phyloP scores from a whole-genome alignment of 1,140 invertebrate genomes.

The Drosophila littoralis region DNA sequence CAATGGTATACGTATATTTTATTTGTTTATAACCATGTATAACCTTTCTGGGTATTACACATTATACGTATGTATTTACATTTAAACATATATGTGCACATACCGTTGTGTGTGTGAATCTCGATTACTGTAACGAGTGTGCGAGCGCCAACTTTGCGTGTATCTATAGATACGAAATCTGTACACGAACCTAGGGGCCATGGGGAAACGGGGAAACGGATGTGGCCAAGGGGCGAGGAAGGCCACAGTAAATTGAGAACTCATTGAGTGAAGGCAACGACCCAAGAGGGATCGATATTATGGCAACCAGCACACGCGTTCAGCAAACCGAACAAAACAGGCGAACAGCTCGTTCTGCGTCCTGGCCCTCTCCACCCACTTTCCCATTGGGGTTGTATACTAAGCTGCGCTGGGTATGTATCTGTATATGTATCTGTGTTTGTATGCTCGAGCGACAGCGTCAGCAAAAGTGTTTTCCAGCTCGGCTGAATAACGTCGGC shows the following conservation, averaged over 20 bases:
- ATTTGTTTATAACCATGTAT: not conserved
- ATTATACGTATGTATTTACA: constrained; percentile 1
- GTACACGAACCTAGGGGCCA: too few species aligned
- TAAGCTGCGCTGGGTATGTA: constrained; percentile 1
- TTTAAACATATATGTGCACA: not conserved
- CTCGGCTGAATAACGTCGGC: constrained; percentile 53
- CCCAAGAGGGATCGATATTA: constrained; percentile 82
- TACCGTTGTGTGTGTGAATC: not conserved
- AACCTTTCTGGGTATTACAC: constrained; percentile 3
- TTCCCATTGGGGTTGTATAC: constrained; percentile 38
- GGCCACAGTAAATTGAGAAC: constrained; percentile 75
- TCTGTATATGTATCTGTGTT: constrained; percentile 30
- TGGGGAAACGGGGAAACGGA: not conserved
- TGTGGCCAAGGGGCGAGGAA: not conserved
- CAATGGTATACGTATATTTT: not conserved
- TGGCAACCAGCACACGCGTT: constrained; percentile 39
- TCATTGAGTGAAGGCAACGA: constrained; percentile 80
- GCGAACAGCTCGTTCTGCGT: constrained; percentile 10
- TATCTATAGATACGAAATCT: constrained; percentile 66
- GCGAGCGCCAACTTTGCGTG: constrained; percentile 18
- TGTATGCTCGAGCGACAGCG: constrained; percentile 56
- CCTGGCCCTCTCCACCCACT: not conserved
- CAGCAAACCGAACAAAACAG: constrained; percentile 26
- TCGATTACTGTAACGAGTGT: constrained; percentile 6
- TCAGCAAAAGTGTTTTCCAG: constrained; percentile 80